Percentiles rank a stretch among this genome's conserved stretches.
Evolutionary conservation across 92 coral and sea anemone species (phyloP).

Genomic region (Umimayanthus kanabou): DNA sequence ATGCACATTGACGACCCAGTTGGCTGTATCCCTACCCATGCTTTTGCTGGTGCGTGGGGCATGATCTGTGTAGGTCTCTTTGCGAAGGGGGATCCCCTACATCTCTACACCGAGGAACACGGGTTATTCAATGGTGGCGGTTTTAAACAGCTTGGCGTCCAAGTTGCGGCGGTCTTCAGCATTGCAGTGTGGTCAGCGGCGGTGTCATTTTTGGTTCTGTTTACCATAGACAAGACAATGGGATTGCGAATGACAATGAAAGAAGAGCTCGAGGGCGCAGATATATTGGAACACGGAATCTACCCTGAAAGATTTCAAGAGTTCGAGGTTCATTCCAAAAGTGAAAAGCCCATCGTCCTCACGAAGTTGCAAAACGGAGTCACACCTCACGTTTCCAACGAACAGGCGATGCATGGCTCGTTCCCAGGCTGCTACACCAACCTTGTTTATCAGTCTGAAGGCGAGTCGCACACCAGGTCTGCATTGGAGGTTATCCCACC

Average conservation of each 20-base stretch:
- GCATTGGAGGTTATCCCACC: too few relatives aligned
- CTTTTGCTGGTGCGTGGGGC: constrained; percentile 81
- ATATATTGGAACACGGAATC: constrained; percentile 79
- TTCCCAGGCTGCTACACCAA: too few relatives aligned
- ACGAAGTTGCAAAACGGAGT: too few relatives aligned
- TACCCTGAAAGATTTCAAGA: too few relatives aligned
- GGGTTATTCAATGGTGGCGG: constrained; percentile 74
- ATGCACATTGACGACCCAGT: constrained; percentile 61
- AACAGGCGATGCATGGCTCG: too few relatives aligned
- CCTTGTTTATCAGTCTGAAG: too few relatives aligned
- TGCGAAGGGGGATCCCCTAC: constrained; percentile 63
- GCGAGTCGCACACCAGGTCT: too few relatives aligned
- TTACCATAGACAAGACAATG: constrained; percentile 48
- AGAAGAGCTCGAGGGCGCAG: constrained; percentile 86
- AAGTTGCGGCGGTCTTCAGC: constrained; percentile 52
- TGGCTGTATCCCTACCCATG: constrained; percentile 80
- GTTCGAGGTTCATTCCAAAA: too few relatives aligned
- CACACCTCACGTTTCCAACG: too few relatives aligned
- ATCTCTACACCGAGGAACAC: constrained; percentile 51
- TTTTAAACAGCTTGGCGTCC: constrained; percentile 72
- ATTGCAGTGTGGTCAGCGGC: constrained; percentile 64
- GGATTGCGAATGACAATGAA: constrained; percentile 73
- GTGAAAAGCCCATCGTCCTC: too few relatives aligned
- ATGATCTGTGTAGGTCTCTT: constrained; percentile 75
- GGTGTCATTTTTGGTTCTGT: constrained; percentile 54